Evolutionary conservation across 2,888 invertebrate species (phyloP).

Genomic region (Pherbina coryleti): DNA sequence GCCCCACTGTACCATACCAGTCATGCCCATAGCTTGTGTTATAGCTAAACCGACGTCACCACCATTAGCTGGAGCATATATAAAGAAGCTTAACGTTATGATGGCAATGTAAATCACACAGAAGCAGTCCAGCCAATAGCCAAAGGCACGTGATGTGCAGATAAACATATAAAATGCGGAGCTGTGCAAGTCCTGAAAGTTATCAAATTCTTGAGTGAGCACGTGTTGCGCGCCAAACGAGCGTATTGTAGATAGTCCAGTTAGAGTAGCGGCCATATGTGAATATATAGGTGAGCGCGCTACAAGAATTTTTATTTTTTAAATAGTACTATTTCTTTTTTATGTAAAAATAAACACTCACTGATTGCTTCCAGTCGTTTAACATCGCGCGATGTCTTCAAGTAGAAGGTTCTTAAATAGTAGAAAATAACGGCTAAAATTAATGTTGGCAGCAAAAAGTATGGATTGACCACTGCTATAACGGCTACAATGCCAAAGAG

Average conservation of each 20-base stretch:
- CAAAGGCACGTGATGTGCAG: conserved; percentile 91
- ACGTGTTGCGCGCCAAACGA: conserved; percentile 87
- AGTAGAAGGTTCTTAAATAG: conserved; percentile 80
- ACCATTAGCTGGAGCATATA: conserved; percentile 76
- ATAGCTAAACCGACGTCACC: conserved; percentile 85
- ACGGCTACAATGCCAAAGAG: conserved; percentile 85
- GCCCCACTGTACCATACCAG: conserved; percentile 82
- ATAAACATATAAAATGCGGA: conserved; percentile 94
- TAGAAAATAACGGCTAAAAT: conserved; percentile 81
- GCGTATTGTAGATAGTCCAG: conserved; percentile 92
- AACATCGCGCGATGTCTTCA: conserved; percentile 84
- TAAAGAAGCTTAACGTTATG: conserved; percentile 88
- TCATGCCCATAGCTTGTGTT: conserved; percentile 83
- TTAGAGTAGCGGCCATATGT: conserved; percentile 88
- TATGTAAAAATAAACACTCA: conserved; percentile 70
- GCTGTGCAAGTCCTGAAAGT: conserved; percentile 87
- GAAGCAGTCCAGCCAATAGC: conserved; percentile 91
- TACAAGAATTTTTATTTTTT: conserved; percentile 50
- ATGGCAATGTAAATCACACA: conserved; percentile 88
- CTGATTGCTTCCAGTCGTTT: conserved; percentile 86
- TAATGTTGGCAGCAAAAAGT: conserved; percentile 79
- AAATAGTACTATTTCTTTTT: neutral
- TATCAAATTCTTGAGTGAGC: conserved; percentile 83
- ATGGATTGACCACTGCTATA: conserved; percentile 81
- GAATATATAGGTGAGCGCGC: conserved; percentile 95